Evolutionary conservation across 2,113 vertebrate genomes (phyloP), one percentile per base, ranked within the genome.

Genomic region (Hippocampus mohnikei): DNA sequence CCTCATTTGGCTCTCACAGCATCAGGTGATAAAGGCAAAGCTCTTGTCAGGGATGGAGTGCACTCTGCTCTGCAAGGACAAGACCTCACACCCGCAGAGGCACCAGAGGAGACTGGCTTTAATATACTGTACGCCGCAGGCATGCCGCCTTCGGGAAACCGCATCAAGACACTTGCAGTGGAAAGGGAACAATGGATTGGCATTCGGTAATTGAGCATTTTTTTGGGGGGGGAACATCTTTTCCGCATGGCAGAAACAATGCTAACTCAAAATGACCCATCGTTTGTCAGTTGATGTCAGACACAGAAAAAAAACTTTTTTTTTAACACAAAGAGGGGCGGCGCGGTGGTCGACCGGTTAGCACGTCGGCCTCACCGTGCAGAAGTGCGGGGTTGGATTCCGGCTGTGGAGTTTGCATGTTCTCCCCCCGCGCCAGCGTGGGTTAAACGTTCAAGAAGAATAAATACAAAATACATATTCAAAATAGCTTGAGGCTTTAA

Each of bases 21-120:
- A 83, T 89, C 88, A 83, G 85, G 87, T 88, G 89, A 92, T 90
- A 88, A 91, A 90, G 89, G 82, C 66, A 10, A 25, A 84, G 85
- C 86, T 81, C 78, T 88, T 83, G 85, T 88, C 87, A 78, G 88
- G 81, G 78, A 83, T 84, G 83, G 86, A 84, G 88, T 81, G 81
- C 67, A 78, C 77, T 78, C 71, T 53, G 83, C 78, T 81, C 80
- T 73, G 83, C 90, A 91, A 92, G 90, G 91, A 91, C 89, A 75
- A 89, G 89, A 88, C 85, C 86, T 87, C 81, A 83, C 83, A 84
- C 83, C 83, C 84, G 79, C 71, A 2, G 74, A 83, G 79, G 70
- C 74, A 27, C 76, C 33, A 33, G 60, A 82, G 75, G 77, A 84
- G 85, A 74, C 44, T 40, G 60, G 67, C 83, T 77, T 89, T 85